Conservation (phyloP, 2,888 invertebrate species). For the Hecatera dysodea region DNA sequence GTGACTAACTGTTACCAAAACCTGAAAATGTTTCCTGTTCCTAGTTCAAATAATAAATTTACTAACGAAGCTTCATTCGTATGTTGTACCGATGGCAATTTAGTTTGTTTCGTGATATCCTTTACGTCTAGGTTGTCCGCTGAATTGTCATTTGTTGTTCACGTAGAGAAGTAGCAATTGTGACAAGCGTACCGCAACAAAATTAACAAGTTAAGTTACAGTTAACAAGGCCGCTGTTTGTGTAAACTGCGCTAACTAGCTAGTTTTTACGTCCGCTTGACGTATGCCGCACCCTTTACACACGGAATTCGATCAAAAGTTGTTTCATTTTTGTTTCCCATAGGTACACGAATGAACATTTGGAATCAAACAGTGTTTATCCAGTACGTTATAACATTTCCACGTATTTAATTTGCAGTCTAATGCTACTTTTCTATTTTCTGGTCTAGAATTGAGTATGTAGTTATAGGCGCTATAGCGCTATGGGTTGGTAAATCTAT, state of each 20-base stretch:
- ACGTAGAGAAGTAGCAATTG: conserved; percentile 75
- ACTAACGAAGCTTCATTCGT: conserved; percentile 55
- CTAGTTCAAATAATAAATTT: conserved; percentile 54
- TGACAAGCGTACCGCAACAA: conserved; percentile 82
- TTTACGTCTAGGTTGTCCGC: conserved; percentile 45
- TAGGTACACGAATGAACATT: conserved; percentile 38
- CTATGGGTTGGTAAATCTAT: not conserved
- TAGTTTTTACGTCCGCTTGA: conserved; percentile 78
- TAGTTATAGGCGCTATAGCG: too few relatives aligned
- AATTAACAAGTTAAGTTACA: conserved; percentile 88
- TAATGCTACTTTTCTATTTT: not conserved
- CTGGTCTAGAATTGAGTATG: not conserved
- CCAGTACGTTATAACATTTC: conserved; percentile 13
- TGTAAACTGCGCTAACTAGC: conserved; percentile 87
- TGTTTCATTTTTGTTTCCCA: conserved; percentile 56
- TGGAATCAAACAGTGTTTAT: conserved; percentile 39
- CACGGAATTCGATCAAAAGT: conserved; percentile 66
- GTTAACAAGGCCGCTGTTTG: conserved; percentile 86
- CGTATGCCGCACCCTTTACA: conserved; percentile 71
- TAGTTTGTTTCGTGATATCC: conserved; percentile 50
- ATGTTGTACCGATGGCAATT: conserved; percentile 55
- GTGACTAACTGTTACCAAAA: conserved; percentile 33
- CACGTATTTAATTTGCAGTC: conserved; percentile 4
- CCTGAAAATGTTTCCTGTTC: conserved; percentile 35
- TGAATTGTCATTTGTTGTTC: conserved; percentile 66